Evolutionary conservation across 1,140 invertebrate species (phyloP), one percentile per base, ranked within the genome.

Genomic region (Lysiphlebus fabarum): DNA sequence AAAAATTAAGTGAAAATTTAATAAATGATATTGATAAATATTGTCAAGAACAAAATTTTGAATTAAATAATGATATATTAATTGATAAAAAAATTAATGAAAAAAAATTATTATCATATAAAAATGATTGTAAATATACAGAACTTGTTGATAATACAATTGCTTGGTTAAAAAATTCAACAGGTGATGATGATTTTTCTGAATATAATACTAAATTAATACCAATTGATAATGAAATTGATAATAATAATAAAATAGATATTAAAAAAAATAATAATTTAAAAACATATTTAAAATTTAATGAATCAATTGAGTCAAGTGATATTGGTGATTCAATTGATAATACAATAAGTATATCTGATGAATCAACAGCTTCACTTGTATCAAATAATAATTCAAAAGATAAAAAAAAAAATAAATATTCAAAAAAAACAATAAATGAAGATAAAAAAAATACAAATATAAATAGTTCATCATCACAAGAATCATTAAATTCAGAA

Each of bases 401-500:
- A 36, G 61, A 66, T 9, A 65, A 50, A 34, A 59, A 63, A 8
- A 62, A 61, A 47, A 43, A 55, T 50, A 49, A 51, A 40, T 63
- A 57, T 44, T 50, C 59, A 17, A 55, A 57, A 53, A 17, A 61
- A 54, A 62, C 63, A 48, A 37, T 55, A 38, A 65, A 56, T 2
- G 70, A 69, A 40, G 63, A 68, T 33, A 67, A 66, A 50, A 26
- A 56, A 58, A 50, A 53, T 61, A 44, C 60, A 38, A 87, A 87
- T 0, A 69, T 89, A 7, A 89, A 86, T 65, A 85, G 86, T 50
- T 89, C 82, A 1, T 85, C 86, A 5, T 88, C 89, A 0, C 89
- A 91, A 53, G 90, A 91, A 66, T 91, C 89, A 11, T 71, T 91
- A 43, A 86, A 87, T 0, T 90, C 89, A 0, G 89, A 90, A 65